Evolutionary conservation across 2,797 vertebrate genomes (phyloP), one percentile per base, ranked within the genome.

Genomic region (Sebastes iracundus): DNA sequence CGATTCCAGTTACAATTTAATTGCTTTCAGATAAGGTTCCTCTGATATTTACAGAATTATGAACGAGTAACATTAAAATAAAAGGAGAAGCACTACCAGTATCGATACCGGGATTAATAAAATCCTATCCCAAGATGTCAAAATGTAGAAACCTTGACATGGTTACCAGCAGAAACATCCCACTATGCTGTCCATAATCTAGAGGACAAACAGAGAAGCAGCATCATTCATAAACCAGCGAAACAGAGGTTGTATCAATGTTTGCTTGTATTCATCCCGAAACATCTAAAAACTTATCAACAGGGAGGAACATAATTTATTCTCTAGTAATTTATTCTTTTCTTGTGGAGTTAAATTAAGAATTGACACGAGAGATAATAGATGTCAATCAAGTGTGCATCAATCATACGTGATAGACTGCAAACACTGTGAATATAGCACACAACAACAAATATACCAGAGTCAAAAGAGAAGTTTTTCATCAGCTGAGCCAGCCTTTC

Each of bases 401-500:
- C 79, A 75, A 66, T 91, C 87, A 81, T 28, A 77, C 14, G 35
- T 46, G 71, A 71, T 46, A 66, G 74, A 62, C 59, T 72, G 78
- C 68, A 74, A 83, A 79, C 42, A 77, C 72, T 35, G 56, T 27
- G 49, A 20, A 35, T 58, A 53, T 52, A 28, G 52, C 63, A 81
- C 75, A 83, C 73, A 67, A 72, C 52, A 72, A 66, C 79, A 85
- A 74, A 88, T 27, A 46, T 12, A 68, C 55, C 62, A 12, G 55
- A 85, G 67, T 79, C 64, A 72, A 63, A 81, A 53, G 23, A 83
- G 25, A 75, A 72, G 75, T 55, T 55, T n/a, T 79, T n/a, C 75
- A 27, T 85, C 63, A 77, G 82, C 77, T 84, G 80, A 86, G 76
- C 77, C 63, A 82, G 64, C 63, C 67, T 35, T 75, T 66, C 72